Base-by-base conservation (phyloP, 2,888 invertebrate genomes). In the Phlogophora meticulosa region DNA sequence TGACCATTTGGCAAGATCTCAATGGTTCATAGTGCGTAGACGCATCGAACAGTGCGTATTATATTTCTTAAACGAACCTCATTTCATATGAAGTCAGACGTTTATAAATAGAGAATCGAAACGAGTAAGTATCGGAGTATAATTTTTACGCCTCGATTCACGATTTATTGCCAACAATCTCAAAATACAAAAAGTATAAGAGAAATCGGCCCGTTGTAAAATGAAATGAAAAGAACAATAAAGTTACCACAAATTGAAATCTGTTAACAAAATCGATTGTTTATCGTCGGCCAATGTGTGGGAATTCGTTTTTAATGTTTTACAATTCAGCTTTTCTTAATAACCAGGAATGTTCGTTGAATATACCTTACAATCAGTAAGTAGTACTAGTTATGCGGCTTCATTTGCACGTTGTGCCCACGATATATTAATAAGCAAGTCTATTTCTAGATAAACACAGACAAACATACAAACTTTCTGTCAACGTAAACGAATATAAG, bases 41-140 rank as follows among this genome's bases (percentile, higher is more conserved):
- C 80, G 81, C 83, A 79, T 79, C 70, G 84, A 88, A 85, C 85
- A 84, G 78, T 78, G 80, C 75, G 85, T 81, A 80, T 82, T 82
- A 79, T 80, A 86, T 86, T 87, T 86, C 86, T 80, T 85, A 81
- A 81, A 78, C 80, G 78, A 72, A 84, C 72, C 79, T 75, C 76
- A 56, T 73, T 76, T 78, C 80, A 69, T 87, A 86, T 92, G 92
- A 93, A 93, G 90, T 92, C 92, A 92, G 91, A 86, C 72, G 80
- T 85, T 85, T 92, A 93, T 89, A 92, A 93, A 94, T 94, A 94
- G 92, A 90, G 85, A 90, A 89, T 88, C 83, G 86, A 87, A 89
- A 85, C 87, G 78, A 82, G 85, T 85, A 88, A 82, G 85, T 85
- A 88, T 86, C 76, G 82, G 73, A 81, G 85, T 88, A 89, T 83